Base-by-base conservation (phyloP, 2,113 vertebrate species). In the Cyprinus carpio region DNA sequence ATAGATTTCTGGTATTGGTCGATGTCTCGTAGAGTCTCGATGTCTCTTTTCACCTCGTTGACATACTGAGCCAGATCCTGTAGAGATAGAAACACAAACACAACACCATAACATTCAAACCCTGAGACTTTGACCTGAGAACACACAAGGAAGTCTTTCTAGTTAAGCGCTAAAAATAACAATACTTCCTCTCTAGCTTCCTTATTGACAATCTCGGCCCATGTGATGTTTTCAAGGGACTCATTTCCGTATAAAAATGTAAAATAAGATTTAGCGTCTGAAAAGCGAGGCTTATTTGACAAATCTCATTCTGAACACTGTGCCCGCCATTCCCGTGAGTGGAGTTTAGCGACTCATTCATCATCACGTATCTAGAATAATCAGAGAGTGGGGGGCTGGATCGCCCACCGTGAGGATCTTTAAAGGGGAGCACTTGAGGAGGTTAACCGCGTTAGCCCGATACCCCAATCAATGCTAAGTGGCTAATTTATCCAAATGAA, bases 61-160 rank as follows among this genome's bases (percentile, higher is more conserved):
- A 99, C 98, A 80, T 99, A 99, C 82, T 99, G 98, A 86, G 98
- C 98, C 94, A 99, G 95, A 91, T 99, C 98, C 98, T 99, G 90
- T 25, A 91, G 54, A 75, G 92, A 58, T 89, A 75, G 89, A 84
- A 84, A 84, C 9, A 11, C 29, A 83, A 81, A 82, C 25, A 75
- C 16, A 37, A 60, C 46, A 74, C 54, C 18, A 43, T 67, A 62
- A n/a, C 13, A 49, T 77, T 69, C 18, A 23, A 72, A 75, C 1
- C 4, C n/a, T 27, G 15, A 56, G n/a, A 81, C 54, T 75, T 69
- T 72, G 31, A 72, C 11, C 62, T 31, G 9, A 5, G 11, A 10
- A 27, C 18, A 37, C 54, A 82, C 51, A 58, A 72, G 81, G 67
- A 82, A 82, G 56, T 56, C 3, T 25, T 56, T 71, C 29, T 23